These are phyloP conservation scores for Pogonognathellus flavescens DNA, from an alignment of 1,140 invertebrate species.

Conservation along the genomic window DNA sequence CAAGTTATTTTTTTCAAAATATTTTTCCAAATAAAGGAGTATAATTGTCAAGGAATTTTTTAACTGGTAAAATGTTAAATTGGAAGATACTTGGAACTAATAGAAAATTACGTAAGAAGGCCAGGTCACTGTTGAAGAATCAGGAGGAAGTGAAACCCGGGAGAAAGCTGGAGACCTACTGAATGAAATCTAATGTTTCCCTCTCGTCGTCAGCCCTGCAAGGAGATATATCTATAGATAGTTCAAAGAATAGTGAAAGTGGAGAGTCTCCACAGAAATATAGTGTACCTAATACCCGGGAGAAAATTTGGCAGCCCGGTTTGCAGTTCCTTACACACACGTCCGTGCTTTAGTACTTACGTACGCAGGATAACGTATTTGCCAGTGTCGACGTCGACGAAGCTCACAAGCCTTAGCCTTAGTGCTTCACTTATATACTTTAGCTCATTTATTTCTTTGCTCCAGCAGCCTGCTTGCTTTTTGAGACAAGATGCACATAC, in stretches of 20 bases:
- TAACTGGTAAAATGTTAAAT: too few species aligned
- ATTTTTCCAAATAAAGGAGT: too few species aligned
- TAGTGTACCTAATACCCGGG: slow-evolving; percentile 6
- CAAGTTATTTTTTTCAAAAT: too few species aligned
- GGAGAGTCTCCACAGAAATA: slow-evolving; percentile 3
- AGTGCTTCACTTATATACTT: not conserved
- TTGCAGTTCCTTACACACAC: slow-evolving; percentile 14
- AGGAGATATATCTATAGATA: slow-evolving; percentile 42
- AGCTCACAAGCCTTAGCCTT: not conserved
- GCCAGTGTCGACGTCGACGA: not conserved
- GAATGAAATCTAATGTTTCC: slow-evolving; percentile 48
- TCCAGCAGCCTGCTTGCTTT: not conserved
- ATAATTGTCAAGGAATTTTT: too few species aligned
- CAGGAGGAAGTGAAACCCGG: slow-evolving; percentile 33
- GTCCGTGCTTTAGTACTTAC: not conserved
- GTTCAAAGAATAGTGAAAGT: slow-evolving; percentile 22
- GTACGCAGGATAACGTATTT: not conserved
- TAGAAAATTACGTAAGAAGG: not conserved
- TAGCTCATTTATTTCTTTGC: not conserved
- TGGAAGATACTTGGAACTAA: too few species aligned
- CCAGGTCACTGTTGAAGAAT: slow-evolving; percentile 28
- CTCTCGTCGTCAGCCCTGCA: slow-evolving; percentile 31
- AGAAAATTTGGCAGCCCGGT: slow-evolving; percentile 47
- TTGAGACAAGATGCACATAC: not conserved
- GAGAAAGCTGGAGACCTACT: slow-evolving; percentile 47